Percentiles rank a stretch among this genome's conserved stretches.
These are phyloP conservation scores for Cydia strobilella DNA, from an alignment of 1,140 invertebrate species.

Conservation along the genomic window DNA sequence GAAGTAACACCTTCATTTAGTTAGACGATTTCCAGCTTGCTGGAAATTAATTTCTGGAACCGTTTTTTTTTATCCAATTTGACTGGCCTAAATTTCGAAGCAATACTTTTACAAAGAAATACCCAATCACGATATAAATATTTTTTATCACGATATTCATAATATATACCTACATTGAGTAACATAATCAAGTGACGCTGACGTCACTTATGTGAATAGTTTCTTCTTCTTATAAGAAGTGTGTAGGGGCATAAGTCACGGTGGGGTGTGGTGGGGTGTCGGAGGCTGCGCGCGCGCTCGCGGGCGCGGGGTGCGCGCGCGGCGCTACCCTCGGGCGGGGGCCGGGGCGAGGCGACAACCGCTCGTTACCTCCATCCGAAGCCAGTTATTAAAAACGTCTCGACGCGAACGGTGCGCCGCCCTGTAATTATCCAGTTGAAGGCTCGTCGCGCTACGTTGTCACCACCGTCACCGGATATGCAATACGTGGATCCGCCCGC, in stretches of 20 bases:
- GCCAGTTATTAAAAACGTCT: constrained; percentile 82
- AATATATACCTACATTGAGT: background rate
- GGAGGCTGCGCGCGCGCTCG: constrained; percentile 47
- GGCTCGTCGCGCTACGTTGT: constrained; percentile 70
- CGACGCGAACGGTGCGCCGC: constrained; percentile 78
- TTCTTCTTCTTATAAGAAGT: constrained; percentile 48
- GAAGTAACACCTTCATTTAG: no score
- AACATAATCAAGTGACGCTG: background rate
- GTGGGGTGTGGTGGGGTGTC: constrained; percentile 61
- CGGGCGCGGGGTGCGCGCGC: constrained; percentile 44
- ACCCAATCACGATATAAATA: no score
- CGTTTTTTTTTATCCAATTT: no score
- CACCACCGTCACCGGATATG: constrained; percentile 73
- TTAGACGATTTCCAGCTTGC: no score
- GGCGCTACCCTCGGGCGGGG: constrained; percentile 48
- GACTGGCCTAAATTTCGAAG: no score
- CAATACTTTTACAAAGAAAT: no score
- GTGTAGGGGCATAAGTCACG: constrained; percentile 68
- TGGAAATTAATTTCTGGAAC: no score
- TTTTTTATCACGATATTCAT: no score
- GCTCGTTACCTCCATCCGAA: constrained; percentile 79
- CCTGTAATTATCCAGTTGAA: constrained; percentile 80
- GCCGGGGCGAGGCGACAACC: constrained; percentile 75
- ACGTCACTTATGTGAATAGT: constrained; percentile 27
- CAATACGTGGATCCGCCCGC: constrained; percentile 76